phyloP scores from a whole-genome alignment of 1,140 invertebrate genomes.

The Zaprionus taronus region DNA sequence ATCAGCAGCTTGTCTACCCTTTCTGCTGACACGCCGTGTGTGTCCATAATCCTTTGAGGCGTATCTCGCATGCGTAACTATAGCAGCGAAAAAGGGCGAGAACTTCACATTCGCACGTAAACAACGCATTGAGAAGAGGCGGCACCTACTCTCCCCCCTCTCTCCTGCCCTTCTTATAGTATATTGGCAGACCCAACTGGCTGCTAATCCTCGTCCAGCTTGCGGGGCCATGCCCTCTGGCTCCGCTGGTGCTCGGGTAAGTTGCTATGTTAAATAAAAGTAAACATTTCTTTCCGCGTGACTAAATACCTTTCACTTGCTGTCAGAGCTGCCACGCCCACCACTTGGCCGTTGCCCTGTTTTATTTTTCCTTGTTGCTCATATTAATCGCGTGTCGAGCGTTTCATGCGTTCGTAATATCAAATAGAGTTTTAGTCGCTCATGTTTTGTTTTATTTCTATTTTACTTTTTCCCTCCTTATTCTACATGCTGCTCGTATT shows the following conservation, averaged over 20 bases:
- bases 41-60: conserved; percentile 59
- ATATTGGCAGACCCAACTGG: not conserved
- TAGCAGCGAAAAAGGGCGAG: conserved; percentile 48
- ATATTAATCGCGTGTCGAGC: conserved; percentile 78
- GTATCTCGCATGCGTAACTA: conserved; percentile 45
- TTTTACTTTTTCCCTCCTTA: conserved; percentile 9
- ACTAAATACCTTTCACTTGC: conserved; percentile 81
- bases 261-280: conserved; percentile 71
- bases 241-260: not conserved
- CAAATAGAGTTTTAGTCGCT: conserved; percentile 69
- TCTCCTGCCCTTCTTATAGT: not conserved
- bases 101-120: conserved; percentile 76
- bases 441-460: conserved; percentile 31
- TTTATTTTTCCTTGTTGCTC: not conserved
- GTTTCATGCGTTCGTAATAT: conserved; percentile 72
- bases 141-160: not conserved
- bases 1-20: conserved; percentile 29
- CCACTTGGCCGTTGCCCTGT: conserved; percentile 41
- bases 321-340: conserved; percentile 51
- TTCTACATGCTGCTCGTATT: conserved; percentile 17
- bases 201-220: conserved; percentile 66
- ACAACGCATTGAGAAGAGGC: conserved; percentile 58
- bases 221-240: conserved; percentile 51
- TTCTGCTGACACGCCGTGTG: not conserved
- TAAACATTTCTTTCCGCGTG: conserved; percentile 80